phyloP scores from a whole-genome alignment of 2,888 invertebrate species.

The Archaeoteleia sp. region DNA sequence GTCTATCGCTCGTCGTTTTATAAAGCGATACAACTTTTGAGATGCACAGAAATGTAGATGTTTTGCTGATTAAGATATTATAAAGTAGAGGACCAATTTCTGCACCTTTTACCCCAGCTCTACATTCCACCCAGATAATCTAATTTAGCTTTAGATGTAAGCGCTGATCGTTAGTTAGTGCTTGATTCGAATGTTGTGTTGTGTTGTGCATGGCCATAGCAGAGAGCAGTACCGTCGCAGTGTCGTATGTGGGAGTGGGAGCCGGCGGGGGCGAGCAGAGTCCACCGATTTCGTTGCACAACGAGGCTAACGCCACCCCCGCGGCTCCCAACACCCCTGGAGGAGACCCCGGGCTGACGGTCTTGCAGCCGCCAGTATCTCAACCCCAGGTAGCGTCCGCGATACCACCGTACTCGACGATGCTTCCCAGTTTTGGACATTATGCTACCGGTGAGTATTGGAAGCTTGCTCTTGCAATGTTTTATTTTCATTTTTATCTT shows the following conservation, averaged over 20 bases:
- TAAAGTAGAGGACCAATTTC: conserved; percentile 23
- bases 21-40: neutral
- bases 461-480: conserved; percentile 44
- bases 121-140: conserved; percentile 39
- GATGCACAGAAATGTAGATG: conserved; percentile 7
- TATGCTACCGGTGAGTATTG: conserved; percentile 80
- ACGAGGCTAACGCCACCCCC: conserved; percentile 73
- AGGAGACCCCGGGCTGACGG: conserved; percentile 75
- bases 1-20: neutral
- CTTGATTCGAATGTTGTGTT: conserved; percentile 74
- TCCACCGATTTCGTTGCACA: conserved; percentile 72
- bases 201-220: conserved; percentile 73
- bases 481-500: conserved; percentile 17
- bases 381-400: conserved; percentile 74
- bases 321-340: conserved; percentile 71
- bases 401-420: conserved; percentile 79
- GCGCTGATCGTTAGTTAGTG: conserved; percentile 69
- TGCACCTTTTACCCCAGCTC: conserved; percentile 12
- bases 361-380: conserved; percentile 79
- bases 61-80: conserved; percentile 16
- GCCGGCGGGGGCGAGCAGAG: conserved; percentile 73
- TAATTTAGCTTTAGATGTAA: conserved; percentile 66
- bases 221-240: conserved; percentile 73
- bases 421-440: conserved; percentile 83
- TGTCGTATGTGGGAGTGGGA: conserved; percentile 73